Percentiles rank a stretch among this genome's conserved stretches.
Evolutionary conservation across 2,888 invertebrate species (phyloP).

Genomic region (Holacanthella duospinosa): DNA sequence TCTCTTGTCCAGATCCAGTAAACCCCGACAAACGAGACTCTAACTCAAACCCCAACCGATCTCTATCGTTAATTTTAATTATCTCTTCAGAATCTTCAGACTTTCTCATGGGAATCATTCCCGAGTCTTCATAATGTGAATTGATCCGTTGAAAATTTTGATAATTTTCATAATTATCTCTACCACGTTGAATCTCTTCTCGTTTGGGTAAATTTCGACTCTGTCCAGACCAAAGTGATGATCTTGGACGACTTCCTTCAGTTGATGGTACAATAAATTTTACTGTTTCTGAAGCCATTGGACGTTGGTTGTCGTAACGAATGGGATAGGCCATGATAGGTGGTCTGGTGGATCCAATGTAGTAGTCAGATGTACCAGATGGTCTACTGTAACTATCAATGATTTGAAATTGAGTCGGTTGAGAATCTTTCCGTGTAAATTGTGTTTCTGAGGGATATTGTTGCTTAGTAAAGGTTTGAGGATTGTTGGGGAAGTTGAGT

Average conservation of each 20-base stretch:
- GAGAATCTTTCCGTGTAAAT: no score
- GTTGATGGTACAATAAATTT: not conserved
- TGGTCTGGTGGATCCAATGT: not conserved
- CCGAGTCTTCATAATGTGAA: not conserved
- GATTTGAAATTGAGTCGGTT: not conserved
- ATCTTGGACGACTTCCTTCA: not conserved
- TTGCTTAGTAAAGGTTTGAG: not conserved
- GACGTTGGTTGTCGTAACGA: not conserved
- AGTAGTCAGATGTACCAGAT: no score
- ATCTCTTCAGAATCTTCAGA: not conserved
- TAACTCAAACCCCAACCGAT: not conserved
- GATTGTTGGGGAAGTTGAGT: not conserved
- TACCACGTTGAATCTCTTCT: no score
- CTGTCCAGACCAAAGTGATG: not conserved
- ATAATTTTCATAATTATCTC: no score
- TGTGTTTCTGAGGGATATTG: no score
- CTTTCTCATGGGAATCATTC: not conserved
- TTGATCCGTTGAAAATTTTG: not conserved
- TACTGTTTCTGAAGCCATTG: not conserved
- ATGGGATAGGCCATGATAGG: not conserved
- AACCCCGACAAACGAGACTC: not conserved
- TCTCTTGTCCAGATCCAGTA: not conserved
- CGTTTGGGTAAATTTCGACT: not conserved
- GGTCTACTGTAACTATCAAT: not conserved
- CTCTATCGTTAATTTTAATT: not conserved